phyloP scores from a whole-genome alignment of 2,797 vertebrate species.

The Liasis olivaceus region DNA sequence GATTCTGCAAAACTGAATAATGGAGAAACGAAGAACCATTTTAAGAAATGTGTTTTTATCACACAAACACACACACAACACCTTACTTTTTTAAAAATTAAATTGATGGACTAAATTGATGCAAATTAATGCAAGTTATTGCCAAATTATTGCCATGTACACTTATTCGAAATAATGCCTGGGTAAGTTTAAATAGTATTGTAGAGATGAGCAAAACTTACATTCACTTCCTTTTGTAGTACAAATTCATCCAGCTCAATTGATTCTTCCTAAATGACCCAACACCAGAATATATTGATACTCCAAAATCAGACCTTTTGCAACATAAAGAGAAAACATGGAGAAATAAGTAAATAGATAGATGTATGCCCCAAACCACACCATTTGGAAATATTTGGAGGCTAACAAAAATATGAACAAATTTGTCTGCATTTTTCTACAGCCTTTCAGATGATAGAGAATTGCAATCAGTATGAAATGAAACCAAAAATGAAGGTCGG shows the following conservation, averaged over 20 bases:
- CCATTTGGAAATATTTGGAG: background rate
- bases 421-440: background rate
- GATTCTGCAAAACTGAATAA: constrained; percentile 37
- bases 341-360: background rate
- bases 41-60: constrained; percentile 9
- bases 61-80: background rate
- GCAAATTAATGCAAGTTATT: background rate
- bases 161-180: background rate
- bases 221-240: background rate
- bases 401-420: background rate
- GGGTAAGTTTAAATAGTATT: background rate
- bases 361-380: background rate
- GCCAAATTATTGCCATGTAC: background rate
- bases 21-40: constrained; percentile 33
- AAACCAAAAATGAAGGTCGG: background rate
- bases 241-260: background rate
- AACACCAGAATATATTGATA: background rate
- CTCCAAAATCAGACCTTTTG: background rate
- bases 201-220: background rate
- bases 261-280: background rate
- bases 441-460: background rate
- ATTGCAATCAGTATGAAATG: background rate
- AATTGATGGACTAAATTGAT: background rate
- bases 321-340: background rate
- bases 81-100: background rate